Base-by-base conservation (phyloP, 2,888 invertebrate genomes). In the Scaptomyza parva region DNA sequence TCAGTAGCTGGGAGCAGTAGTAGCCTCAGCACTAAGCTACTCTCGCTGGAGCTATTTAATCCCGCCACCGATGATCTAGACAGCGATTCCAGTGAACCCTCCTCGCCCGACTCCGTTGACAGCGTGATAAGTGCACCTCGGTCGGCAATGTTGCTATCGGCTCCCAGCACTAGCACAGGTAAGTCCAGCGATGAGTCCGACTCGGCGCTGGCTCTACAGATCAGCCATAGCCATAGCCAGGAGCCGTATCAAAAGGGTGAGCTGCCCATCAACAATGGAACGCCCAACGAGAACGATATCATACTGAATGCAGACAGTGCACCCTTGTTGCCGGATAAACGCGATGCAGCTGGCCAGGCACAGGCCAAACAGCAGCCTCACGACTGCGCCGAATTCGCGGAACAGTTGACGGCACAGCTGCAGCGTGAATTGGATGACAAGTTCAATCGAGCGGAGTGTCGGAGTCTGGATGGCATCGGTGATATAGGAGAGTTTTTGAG, bases 51-150 rank as follows among this genome's bases (percentile, higher is more conserved):
- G 88, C 92, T 97, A 3, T 97, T 97, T 88, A 97, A 97, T 92
- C 97, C 97, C 1, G 97, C 97, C 88, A 96, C 96, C 6, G 97
- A 97, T 89, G 97, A 97, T 86, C 93, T 97, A 91, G 97, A 97
- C 89, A 97, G 97, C 86, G 97, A 97, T 89, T 97, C 96, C 0
- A 96, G 96, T 86, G 96, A 96, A 11, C 91, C 92, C 11, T 97
- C 97, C 0, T 97, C 97, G 0, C 97, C 97, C 2, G 97, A 97
- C 89, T 97, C 97, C 2, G 94, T 96, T 2, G 96, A 96, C 79
- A 96, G 96, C 87, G 97, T 97, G 1, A 96, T 97, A 75, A 96
- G 95, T 86, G 96, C 96, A 0, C 91, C 91, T 0, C 85, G 88
- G 33, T 89, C 90, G 0, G 81, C 89, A 0, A 70, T 80, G 35